phyloP scores from a whole-genome alignment of 2,797 vertebrate species.

The Myiotriccus ornatus region DNA sequence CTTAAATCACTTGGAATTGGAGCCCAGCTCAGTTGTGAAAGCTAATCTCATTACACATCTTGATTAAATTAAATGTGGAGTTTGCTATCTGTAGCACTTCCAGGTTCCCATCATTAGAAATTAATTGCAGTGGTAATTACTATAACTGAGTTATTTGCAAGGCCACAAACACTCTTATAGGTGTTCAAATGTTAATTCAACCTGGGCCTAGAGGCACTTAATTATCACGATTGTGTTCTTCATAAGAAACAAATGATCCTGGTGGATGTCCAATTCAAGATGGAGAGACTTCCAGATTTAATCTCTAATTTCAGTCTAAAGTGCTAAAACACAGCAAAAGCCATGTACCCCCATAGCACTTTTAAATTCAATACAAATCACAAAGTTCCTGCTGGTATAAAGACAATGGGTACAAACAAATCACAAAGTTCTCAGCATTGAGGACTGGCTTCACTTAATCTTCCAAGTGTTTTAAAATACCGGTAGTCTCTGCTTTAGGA shows the following conservation, averaged over 20 bases:
- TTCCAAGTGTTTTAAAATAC: not conserved
- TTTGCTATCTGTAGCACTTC: conserved; percentile 46
- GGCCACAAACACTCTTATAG: conserved; percentile 20
- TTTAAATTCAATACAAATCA: conserved; percentile 37
- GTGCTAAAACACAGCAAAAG: conserved; percentile 32
- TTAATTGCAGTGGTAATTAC: conserved; percentile 66
- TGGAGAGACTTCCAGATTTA: conserved; percentile 26
- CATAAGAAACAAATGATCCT: not conserved
- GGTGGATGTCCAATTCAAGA: conserved; percentile 17
- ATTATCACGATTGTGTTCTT: conserved; percentile 29
- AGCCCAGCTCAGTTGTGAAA: conserved; percentile 47
- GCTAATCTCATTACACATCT: conserved; percentile 65
- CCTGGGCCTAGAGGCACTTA: conserved; percentile 67
- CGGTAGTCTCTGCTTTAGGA: not conserved
- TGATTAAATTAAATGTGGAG: conserved; percentile 69
- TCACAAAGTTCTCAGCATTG: conserved; percentile 50
- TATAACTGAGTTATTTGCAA: conserved; percentile 48
- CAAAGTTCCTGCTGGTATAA: conserved; percentile 61
- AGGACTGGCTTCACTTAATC: not conserved
- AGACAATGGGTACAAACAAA: conserved; percentile 65
- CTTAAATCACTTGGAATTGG: conserved; percentile 54
- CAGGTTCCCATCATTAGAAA: conserved; percentile 53
- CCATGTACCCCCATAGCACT: not conserved
- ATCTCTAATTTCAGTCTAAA: conserved; percentile 22
- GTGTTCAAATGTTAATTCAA: conserved; percentile 39